Conservation (phyloP, 2,113 vertebrate species). For the Symphodus melops region DNA sequence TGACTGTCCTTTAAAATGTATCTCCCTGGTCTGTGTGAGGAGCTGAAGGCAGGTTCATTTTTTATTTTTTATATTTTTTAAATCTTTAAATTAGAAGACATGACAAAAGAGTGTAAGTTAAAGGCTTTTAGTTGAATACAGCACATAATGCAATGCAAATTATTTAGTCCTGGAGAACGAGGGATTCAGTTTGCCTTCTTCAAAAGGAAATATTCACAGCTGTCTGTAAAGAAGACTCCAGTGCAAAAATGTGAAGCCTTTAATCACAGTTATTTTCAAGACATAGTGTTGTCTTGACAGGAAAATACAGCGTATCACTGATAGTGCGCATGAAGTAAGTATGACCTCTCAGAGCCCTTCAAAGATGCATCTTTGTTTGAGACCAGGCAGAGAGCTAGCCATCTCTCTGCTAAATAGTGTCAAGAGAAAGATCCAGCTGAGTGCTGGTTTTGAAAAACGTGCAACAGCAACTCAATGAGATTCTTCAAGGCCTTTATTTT, state of each 20-base stretch:
- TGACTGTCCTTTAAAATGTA: constrained; percentile 19
- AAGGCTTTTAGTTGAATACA: background rate
- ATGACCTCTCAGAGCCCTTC: background rate
- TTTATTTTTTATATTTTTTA: background rate
- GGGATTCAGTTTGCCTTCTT: background rate
- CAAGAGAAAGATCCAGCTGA: background rate
- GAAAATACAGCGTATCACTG: too few relatives aligned
- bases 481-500: background rate
- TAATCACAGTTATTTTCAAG: too few relatives aligned
- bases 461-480: background rate
- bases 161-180: background rate
- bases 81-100: background rate
- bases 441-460: background rate
- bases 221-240: background rate
- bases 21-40: background rate
- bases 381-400: background rate
- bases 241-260: too few relatives aligned
- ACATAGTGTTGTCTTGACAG: too few relatives aligned
- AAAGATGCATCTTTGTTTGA: background rate
- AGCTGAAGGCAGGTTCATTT: background rate
- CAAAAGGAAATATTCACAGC: background rate
- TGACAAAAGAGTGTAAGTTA: background rate
- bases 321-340: too few relatives aligned
- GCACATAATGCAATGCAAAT: background rate
- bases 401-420: constrained; percentile 1